Evolutionary conservation across 2,888 invertebrate species (phyloP), one percentile per base, ranked within the genome.

Genomic region (Cheilosia vernalis): DNA sequence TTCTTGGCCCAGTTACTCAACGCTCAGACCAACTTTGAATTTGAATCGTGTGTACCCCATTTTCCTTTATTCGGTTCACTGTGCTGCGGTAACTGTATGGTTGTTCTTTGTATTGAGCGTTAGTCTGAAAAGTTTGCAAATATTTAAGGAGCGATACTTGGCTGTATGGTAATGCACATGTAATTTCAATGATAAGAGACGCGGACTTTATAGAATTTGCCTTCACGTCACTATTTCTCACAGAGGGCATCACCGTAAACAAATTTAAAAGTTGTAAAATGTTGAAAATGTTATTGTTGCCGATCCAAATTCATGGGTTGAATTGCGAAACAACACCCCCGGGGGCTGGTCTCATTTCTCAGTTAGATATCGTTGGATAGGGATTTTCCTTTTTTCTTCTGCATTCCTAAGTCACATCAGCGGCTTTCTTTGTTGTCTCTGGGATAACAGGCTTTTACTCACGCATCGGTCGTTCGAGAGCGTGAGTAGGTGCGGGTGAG

Each of bases 291-390:
- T 40, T 47, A 2, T 40, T 56, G 15, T 56, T 24, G 56, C 63
- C 49, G 74, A 58, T 63, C 42, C 67, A 76, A n/a, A 81, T 51
- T 81, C 69, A 81, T 74, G 69, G 76, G 76, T 69, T 76, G 56
- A 63, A 63, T 69, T 63, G 44, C 37, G 42, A 66, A 73, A 73
- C 49, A 64, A 58, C 47, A 60, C 44, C 44, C 66, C 66, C 10
- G 44, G 10, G 79, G 60, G 37, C 10, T 27, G 53, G 53, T 53
- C 56, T 63, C 56, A 55, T 80, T 80, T 73, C 5, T 27, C 27
- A 6, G 6, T 55, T 30, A 42, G 61, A 80, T 66, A 66, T 74
- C 72, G 21, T 49, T 58, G 64, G 56, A 72, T 72, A 58, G 40
- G 56, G 58, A 51, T 70, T 70, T 70, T 56, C 19, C 7, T 10